Evolutionary conservation across 2,113 vertebrate genomes (phyloP), one percentile per base, ranked within the genome.

Genomic region (Paracanthobrama guichenoti): DNA sequence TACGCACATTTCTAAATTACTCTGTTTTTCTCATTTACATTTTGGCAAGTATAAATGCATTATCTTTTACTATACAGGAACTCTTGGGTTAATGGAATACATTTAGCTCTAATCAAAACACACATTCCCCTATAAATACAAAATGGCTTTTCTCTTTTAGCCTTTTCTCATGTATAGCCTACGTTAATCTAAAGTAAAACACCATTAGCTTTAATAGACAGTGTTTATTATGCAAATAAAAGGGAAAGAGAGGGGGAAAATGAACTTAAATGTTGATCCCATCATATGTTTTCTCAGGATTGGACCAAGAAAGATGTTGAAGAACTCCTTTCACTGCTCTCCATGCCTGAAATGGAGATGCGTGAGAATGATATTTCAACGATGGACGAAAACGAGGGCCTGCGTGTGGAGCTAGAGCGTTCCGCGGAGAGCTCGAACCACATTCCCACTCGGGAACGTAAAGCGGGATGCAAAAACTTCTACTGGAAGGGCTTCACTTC

Each of bases 401-500:
- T 86, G 0, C 89, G 88, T 22, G 50, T 90, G 86, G 92, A 92
- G 85, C 85, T 93, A 75, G 92, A 94, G 83, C 88, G 93, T 28
- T 93, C 93, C 0, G 90, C 87, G 0, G 93, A 94, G 5, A 46
- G 88, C 5, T 81, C 90, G 7, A 93, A 91, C 88, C 91, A 72
- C 83, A 26, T 92, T 20, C 89, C 91, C 0, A 89, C 92, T 3
- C 92, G 93, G 0, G 93, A 95, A 39, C 93, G 94, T 48, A 95
- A 95, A 87, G 92, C 93, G 0, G 93, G 94, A 84, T 95, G 94
- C 91, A 95, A 94, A 89, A 95, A 94, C 91, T 95, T 95, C 91
- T 95, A 94, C 90, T 95, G 95, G 95, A 95, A 95, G 78, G 94
- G 94, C 44, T 92, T 92, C 87, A 95, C 93, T 75, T 93, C 93